These are phyloP conservation scores for Drosophila borealis DNA, from an alignment of 2,888 invertebrate species.

Conservation along the genomic window DNA sequence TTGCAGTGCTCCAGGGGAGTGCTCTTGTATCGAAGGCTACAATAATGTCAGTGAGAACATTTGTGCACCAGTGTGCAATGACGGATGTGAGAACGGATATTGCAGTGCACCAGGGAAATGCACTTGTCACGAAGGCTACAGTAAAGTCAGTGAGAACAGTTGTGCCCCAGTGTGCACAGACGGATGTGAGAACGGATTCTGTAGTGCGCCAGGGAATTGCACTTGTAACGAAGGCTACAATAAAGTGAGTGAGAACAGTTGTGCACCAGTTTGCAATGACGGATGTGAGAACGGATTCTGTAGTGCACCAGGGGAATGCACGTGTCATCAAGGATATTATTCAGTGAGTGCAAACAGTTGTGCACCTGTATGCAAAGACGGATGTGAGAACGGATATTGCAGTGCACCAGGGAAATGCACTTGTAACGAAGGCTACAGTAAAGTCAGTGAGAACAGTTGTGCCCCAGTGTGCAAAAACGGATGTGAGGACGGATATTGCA, in stretches of 20 bases:
- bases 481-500: slow-evolving; percentile 42
- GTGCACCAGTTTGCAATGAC: slow-evolving; percentile 14
- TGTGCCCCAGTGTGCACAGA: slow-evolving; percentile 24
- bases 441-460: slow-evolving; percentile 43
- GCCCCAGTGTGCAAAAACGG: slow-evolving; percentile 79
- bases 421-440: slow-evolving; percentile 26
- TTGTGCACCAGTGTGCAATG: slow-evolving; percentile 24
- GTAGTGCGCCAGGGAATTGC: slow-evolving; percentile 28
- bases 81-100: slow-evolving; percentile 29
- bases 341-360: slow-evolving; percentile 5
- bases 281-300: slow-evolving; percentile 40
- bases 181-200: slow-evolving; percentile 37
- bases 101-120: slow-evolving; percentile 26
- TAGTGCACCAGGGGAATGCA: slow-evolving; percentile 19
- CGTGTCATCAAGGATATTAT: slow-evolving; percentile 23
- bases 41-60: neutral
- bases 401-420: slow-evolving; percentile 22
- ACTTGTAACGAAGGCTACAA: slow-evolving; percentile 14
- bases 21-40: slow-evolving; percentile 28
- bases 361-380: slow-evolving; percentile 16
- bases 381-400: slow-evolving; percentile 43
- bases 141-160: slow-evolving; percentile 6
- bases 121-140: slow-evolving; percentile 19
- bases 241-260: neutral
- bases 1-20: slow-evolving; percentile 19